Conservation (phyloP, 2,113 vertebrate genomes). For the Podocnemis expansa region DNA sequence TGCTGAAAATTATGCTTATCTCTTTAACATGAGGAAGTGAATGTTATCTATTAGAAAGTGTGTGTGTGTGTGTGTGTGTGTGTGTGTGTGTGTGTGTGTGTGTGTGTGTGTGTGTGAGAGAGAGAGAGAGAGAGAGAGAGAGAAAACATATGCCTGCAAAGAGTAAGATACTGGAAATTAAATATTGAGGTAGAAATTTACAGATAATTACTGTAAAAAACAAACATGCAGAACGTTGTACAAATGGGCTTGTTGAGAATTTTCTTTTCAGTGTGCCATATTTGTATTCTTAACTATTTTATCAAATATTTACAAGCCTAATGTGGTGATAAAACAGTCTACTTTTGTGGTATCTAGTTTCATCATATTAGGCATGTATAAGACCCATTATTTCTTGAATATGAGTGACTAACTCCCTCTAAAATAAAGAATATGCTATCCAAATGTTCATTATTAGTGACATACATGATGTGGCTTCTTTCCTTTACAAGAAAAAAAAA, state of each 20-base stretch:
- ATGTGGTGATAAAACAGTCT: background rate
- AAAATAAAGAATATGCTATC: background rate
- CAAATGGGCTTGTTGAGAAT: background rate
- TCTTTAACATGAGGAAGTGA: background rate
- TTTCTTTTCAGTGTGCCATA: background rate
- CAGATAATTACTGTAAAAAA: background rate
- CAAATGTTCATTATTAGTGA: background rate
- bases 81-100: background rate
- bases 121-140: background rate
- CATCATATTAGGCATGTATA: background rate
- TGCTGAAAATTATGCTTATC: background rate
- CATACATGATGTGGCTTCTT: background rate
- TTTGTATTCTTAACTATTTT: background rate
- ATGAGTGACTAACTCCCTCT: constrained; percentile 4
- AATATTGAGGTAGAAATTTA: background rate
- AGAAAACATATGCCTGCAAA: no score
- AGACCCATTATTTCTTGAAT: background rate
- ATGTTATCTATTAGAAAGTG: background rate
- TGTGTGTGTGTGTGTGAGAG: no score
- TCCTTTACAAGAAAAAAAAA: background rate
- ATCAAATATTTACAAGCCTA: background rate
- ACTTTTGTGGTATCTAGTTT: constrained; percentile 10
- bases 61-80: background rate
- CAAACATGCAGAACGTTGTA: background rate
- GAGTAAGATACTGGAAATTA: background rate